Conservation (phyloP, 2,113 vertebrate genomes). For the Phoxinus phoxinus region DNA sequence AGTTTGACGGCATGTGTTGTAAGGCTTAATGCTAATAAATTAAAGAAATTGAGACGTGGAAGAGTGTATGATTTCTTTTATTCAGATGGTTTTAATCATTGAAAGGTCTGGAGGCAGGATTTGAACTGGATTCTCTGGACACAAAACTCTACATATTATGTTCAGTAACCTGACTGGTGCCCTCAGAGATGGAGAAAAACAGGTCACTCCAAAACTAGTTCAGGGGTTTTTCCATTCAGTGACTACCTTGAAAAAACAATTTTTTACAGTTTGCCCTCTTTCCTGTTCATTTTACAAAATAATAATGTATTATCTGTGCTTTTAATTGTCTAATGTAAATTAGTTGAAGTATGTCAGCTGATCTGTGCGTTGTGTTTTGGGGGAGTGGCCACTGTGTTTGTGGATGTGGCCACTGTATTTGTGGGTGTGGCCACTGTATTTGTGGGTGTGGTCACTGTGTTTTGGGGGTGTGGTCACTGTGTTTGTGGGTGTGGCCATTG, state of each 20-base stretch:
- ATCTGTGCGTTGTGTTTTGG: not conserved
- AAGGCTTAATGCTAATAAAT: no score
- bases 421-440: not conserved
- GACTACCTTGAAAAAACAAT: not conserved
- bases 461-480: not conserved
- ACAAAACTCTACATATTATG: constrained; percentile 16
- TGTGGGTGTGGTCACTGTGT: not conserved
- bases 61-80: not conserved
- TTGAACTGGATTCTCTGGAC: not conserved
- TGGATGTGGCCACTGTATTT: not conserved
- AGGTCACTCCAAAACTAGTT: constrained; percentile 20
- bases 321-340: not conserved
- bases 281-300: not conserved
- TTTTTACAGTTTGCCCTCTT: not conserved
- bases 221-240: constrained; percentile 13
- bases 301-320: not conserved
- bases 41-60: not conserved
- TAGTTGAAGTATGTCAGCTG: not conserved
- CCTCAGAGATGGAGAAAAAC: constrained; percentile 15
- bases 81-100: constrained; percentile 15
- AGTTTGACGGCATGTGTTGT: not conserved
- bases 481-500: not conserved
- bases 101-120: constrained; percentile 20
- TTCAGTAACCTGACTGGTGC: not conserved
- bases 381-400: not conserved